These are phyloP conservation scores for Montipora cactus DNA, from an alignment of 64 coral and sea anemone species.

Conservation along the genomic window DNA sequence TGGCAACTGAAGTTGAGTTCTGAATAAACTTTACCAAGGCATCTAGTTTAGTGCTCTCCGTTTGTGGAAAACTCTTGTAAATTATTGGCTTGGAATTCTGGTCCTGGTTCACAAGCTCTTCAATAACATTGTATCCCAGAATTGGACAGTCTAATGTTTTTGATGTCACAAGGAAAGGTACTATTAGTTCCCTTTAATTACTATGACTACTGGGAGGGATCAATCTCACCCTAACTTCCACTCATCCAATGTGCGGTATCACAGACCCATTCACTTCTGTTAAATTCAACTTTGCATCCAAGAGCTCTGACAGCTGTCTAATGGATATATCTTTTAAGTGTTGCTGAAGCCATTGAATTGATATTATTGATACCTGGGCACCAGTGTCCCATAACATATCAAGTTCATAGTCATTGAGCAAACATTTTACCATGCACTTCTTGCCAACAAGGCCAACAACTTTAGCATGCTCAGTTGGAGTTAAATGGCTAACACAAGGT, in stretches of 20 bases:
- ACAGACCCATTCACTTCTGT: constrained; percentile 51
- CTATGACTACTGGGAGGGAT: not conserved
- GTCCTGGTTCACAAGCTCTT: constrained; percentile 36
- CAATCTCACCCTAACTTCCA: constrained; percentile 25
- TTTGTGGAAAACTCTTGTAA: constrained; percentile 19
- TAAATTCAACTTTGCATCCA: constrained; percentile 20
- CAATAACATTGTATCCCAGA: constrained; percentile 63
- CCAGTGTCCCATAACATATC: constrained; percentile 68
- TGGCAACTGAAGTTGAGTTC: not conserved
- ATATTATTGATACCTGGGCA: constrained; percentile 62
- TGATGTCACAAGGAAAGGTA: constrained; percentile 42
- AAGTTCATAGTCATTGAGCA: constrained; percentile 27
- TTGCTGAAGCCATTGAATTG: not conserved
- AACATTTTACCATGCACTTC: constrained; percentile 35
- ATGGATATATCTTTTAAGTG: not conserved
- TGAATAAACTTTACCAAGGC: constrained; percentile 37
- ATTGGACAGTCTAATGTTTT: constrained; percentile 46
- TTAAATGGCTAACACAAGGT: constrained; percentile 32
- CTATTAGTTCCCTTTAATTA: constrained; percentile 4
- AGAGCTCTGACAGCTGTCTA: constrained; percentile 38
- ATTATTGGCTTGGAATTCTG: not conserved
- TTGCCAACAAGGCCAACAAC: constrained; percentile 44
- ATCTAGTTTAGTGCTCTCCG: not conserved
- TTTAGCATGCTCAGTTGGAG: constrained; percentile 46
- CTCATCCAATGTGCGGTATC: constrained; percentile 49